Conservation (phyloP, 2,888 invertebrate genomes). For the Cephus runcator region DNA sequence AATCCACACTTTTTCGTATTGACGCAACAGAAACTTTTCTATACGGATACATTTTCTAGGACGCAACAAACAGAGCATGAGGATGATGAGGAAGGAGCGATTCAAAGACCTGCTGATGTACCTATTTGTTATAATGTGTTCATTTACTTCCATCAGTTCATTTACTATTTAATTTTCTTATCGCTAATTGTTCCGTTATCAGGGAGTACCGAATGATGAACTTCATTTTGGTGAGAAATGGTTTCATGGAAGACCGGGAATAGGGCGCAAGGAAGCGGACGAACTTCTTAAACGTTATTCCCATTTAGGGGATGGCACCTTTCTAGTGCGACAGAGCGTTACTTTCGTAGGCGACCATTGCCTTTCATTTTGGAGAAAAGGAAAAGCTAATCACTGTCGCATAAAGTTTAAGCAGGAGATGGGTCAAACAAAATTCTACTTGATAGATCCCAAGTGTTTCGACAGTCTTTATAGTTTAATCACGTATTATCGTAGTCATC, state of each 20-base stretch:
- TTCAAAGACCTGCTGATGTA: slow-evolving; percentile 21
- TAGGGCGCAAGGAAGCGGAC: slow-evolving; percentile 79
- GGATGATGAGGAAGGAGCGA: slow-evolving; percentile 65
- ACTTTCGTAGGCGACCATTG: slow-evolving; percentile 97
- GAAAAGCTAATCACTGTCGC: slow-evolving; percentile 90
- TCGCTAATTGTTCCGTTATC: slow-evolving; percentile 53
- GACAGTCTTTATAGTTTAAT: slow-evolving; percentile 93
- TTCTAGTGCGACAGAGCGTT: slow-evolving; percentile 92
- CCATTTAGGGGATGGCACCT: slow-evolving; percentile 89
- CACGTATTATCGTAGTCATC: slow-evolving; percentile 87
- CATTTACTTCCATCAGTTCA: background rate
- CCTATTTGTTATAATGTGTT: background rate
- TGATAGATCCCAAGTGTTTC: slow-evolving; percentile 88
- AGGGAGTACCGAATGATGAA: slow-evolving; percentile 84
- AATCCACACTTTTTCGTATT: slow-evolving; percentile 93
- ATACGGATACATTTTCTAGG: slow-evolving; percentile 76
- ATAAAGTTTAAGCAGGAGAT: slow-evolving; percentile 90
- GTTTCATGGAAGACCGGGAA: slow-evolving; percentile 90
- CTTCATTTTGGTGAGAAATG: slow-evolving; percentile 92
- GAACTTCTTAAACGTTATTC: slow-evolving; percentile 78
- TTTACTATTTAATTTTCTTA: background rate
- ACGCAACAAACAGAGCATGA: slow-evolving; percentile 66
- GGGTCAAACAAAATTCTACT: slow-evolving; percentile 88
- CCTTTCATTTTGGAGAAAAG: slow-evolving; percentile 92
- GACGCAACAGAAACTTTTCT: slow-evolving; percentile 88